These are phyloP conservation scores for Drosophila percnosoma DNA, from an alignment of 2,888 invertebrate genomes.

Conservation along the genomic window DNA sequence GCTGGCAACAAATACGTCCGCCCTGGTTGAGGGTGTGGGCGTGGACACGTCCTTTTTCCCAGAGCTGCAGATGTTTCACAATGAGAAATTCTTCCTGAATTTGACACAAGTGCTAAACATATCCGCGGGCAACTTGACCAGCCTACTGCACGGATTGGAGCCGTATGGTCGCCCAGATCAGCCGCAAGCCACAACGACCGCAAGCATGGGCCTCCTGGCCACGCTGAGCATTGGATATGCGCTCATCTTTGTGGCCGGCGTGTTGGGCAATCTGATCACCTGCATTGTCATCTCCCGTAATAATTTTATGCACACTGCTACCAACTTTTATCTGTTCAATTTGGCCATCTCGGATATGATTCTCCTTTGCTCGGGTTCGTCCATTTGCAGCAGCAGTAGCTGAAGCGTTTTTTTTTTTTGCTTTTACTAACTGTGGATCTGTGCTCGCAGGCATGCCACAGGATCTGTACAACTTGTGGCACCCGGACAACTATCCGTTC, in stretches of 20 bases:
- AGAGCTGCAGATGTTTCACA: conserved; percentile 70
- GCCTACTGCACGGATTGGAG: conserved; percentile 61
- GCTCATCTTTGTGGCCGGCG: conserved; percentile 87
- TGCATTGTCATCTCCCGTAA: conserved; percentile 93
- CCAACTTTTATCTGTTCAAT: conserved; percentile 93
- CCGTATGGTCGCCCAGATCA: conserved; percentile 43
- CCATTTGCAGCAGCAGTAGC: background rate
- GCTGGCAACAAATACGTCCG: conserved; percentile 54
- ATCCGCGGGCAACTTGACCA: conserved; percentile 81
- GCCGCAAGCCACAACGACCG: conserved; percentile 35
- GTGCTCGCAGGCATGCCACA: conserved; percentile 89
- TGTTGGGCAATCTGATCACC: conserved; percentile 93
- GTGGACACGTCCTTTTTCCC: conserved; percentile 38
- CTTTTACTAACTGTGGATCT: background rate
- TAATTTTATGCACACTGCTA: conserved; percentile 93
- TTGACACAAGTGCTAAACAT: conserved; percentile 83
- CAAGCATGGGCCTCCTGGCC: conserved; percentile 70
- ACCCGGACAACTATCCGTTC: conserved; percentile 89
- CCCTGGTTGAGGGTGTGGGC: conserved; percentile 10
- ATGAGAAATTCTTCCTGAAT: conserved; percentile 82
- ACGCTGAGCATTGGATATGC: conserved; percentile 90
- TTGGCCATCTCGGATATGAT: conserved; percentile 93
- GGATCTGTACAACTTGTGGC: conserved; percentile 91
- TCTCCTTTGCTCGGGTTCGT: conserved; percentile 89
- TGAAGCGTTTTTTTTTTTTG: background rate